Conservation (phyloP, 1,140 invertebrate species). For the Hetaerina americana region DNA sequence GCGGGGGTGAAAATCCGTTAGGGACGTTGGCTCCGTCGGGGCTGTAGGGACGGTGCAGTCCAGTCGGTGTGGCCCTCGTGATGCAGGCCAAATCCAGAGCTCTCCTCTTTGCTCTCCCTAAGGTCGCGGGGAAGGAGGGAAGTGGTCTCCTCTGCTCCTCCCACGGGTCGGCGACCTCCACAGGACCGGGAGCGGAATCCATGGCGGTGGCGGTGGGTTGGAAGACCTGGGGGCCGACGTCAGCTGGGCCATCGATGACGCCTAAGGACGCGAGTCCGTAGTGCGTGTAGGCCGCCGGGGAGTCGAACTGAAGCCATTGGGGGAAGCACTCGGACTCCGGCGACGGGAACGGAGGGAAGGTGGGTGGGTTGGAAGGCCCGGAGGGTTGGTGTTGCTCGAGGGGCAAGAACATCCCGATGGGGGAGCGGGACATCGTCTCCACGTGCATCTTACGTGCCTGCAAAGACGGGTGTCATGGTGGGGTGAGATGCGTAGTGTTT, state of each 20-base stretch:
- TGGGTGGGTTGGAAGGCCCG: neutral
- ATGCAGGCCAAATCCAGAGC: neutral
- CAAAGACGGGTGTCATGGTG: neutral
- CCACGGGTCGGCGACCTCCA: neutral
- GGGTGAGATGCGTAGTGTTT: too few relatives aligned
- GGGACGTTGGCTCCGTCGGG: neutral
- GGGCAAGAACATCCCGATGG: neutral
- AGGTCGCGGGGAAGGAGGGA: neutral
- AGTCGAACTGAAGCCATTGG: neutral
- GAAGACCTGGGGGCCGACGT: too few relatives aligned
- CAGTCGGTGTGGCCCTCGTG: neutral
- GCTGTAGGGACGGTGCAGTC: neutral
- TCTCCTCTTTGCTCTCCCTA: neutral
- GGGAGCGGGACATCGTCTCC: neutral
- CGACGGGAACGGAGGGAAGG: neutral
- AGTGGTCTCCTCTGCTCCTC: neutral
- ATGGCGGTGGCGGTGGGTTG: too few relatives aligned
- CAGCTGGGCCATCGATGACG: neutral
- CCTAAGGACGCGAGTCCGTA: neutral
- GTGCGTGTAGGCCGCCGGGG: neutral
- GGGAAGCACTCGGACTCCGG: neutral
- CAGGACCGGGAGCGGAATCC: neutral
- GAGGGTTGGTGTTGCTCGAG: neutral
- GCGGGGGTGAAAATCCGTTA: neutral
- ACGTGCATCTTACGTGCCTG: neutral